These are phyloP conservation scores for Coturnix japonica DNA, from an alignment of 2,113 vertebrate genomes.

Conservation along the genomic window DNA sequence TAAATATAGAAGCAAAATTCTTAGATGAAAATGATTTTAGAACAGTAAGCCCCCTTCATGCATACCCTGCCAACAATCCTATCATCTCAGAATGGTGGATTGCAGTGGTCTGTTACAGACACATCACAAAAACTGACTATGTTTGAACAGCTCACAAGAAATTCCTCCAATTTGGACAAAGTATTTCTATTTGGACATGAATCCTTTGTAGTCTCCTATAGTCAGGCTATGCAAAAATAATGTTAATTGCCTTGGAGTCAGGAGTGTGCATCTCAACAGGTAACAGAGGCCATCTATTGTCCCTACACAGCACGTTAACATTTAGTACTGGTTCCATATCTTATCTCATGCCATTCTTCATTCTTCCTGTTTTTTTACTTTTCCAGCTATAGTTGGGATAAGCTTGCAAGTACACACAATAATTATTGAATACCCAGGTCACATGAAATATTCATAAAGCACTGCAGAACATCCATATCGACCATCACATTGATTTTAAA, in stretches of 20 bases:
- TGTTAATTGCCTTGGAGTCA: not conserved
- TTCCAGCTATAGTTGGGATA: not conserved
- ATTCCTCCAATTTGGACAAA: not conserved
- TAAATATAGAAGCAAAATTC: not conserved
- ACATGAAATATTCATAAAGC: constrained; percentile 13
- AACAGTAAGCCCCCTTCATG: not conserved
- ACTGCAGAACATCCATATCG: not conserved
- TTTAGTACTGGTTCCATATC: not conserved
- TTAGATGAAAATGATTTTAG: not conserved
- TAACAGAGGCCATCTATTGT: not conserved
- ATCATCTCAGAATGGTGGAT: not conserved
- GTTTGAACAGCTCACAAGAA: not conserved
- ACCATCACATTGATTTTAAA: not conserved
- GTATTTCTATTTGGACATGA: not conserved
- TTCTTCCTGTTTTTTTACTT: not conserved
- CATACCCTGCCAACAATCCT: not conserved
- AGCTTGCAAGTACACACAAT: not conserved
- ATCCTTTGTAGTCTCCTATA: not conserved
- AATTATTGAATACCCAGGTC: not conserved
- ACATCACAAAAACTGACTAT: not conserved
- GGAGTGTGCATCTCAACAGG: not conserved
- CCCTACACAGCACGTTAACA: not conserved
- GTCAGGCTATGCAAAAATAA: not conserved
- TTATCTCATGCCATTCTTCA: not conserved
- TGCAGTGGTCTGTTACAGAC: not conserved